These are phyloP conservation scores for Merodon equestris DNA, from an alignment of 2,888 invertebrate genomes.

Conservation along the genomic window DNA sequence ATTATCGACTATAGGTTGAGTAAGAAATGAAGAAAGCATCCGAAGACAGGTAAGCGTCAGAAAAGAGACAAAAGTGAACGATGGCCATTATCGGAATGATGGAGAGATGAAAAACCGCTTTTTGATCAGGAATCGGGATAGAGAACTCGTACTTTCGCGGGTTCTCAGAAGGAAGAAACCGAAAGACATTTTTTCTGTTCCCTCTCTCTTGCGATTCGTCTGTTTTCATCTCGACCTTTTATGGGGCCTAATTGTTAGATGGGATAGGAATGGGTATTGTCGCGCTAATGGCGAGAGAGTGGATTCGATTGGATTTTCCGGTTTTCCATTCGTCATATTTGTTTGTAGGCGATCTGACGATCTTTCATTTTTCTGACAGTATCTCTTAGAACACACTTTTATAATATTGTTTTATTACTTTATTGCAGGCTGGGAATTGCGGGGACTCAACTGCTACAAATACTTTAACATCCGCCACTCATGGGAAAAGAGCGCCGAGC, in stretches of 20 bases:
- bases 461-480: constrained; percentile 97
- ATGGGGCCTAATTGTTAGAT: constrained; percentile 39
- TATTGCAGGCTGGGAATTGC: constrained; percentile 93
- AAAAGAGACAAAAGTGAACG: not conserved
- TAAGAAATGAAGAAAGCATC: constrained; percentile 52
- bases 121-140: constrained; percentile 42
- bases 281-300: constrained; percentile 47
- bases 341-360: no score
- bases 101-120: constrained; percentile 61
- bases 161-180: constrained; percentile 48
- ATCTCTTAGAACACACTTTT: not conserved
- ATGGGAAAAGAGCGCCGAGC: constrained; percentile 96
- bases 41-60: constrained; percentile 15
- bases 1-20: constrained; percentile 46
- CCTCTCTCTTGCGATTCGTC: constrained; percentile 12
- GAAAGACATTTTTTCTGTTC: constrained; percentile 18
- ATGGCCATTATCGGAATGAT: constrained; percentile 52
- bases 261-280: no score
- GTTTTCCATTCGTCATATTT: constrained; percentile 60
- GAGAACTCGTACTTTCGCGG: constrained; percentile 66
- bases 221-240: constrained; percentile 47
- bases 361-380: no score
- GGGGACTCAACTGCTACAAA: constrained; percentile 95
- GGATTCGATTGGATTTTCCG: constrained; percentile 63
- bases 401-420: constrained; percentile 36